Conservation (phyloP, 2,797 vertebrate genomes). For the Myripristis murdjan region DNA sequence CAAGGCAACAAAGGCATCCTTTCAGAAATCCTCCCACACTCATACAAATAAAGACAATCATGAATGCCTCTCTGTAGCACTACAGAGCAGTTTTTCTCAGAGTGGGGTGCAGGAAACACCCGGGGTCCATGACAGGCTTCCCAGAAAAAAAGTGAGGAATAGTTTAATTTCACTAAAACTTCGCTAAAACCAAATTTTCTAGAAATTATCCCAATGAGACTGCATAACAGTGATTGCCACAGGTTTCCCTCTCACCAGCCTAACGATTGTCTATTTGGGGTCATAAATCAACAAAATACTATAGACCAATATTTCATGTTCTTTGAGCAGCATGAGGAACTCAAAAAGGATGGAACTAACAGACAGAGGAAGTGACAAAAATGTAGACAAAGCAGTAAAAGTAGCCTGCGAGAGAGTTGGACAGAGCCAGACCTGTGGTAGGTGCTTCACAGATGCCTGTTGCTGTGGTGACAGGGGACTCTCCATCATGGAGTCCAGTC, state of each 20-base stretch:
- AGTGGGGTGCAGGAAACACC: too few species aligned
- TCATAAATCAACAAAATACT: too few species aligned
- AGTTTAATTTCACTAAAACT: too few species aligned
- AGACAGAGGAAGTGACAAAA: neutral
- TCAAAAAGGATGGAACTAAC: neutral
- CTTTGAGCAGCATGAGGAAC: neutral
- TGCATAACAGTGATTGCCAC: too few species aligned
- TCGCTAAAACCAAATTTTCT: too few species aligned
- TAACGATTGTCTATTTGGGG: too few species aligned
- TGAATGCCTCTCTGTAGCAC: neutral
- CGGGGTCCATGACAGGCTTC: too few species aligned
- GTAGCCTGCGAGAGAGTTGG: neutral
- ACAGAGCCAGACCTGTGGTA: constrained; percentile 82
- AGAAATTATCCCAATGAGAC: too few species aligned
- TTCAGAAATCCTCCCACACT: neutral
- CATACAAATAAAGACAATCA: constrained; percentile 13
- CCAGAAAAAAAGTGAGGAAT: too few species aligned
- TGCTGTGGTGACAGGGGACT: constrained; percentile 79
- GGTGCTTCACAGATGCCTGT: constrained; percentile 48
- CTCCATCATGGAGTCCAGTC: constrained; percentile 82
- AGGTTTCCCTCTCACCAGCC: too few species aligned
- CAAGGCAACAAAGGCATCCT: constrained; percentile 13
- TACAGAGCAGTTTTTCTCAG: neutral
- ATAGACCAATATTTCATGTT: too few species aligned
- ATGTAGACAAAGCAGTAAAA: neutral